These are phyloP conservation scores for Labeo calbasu DNA, from an alignment of 2,797 vertebrate genomes.

Conservation along the genomic window DNA sequence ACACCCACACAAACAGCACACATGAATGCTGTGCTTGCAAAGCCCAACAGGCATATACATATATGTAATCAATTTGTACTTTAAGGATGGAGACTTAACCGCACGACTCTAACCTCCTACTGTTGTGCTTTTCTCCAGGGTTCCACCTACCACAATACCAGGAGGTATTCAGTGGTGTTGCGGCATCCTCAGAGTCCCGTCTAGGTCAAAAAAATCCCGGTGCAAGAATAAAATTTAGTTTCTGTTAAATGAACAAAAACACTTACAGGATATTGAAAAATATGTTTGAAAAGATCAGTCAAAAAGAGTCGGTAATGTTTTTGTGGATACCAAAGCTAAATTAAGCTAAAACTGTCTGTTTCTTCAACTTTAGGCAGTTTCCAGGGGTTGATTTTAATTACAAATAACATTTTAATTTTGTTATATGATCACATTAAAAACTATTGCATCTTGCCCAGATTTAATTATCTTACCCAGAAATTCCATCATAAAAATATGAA, in stretches of 20 bases:
- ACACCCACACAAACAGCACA: conserved; percentile 46
- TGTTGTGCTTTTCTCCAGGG: conserved; percentile 42
- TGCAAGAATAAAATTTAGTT: not conserved
- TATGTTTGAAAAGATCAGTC: not conserved
- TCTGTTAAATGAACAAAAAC: not conserved
- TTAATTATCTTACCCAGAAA: not conserved
- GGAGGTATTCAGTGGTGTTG: not conserved
- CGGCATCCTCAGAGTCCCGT: not conserved
- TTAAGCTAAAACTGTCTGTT: not conserved
- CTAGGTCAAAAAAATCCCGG: conserved; percentile 2
- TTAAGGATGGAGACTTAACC: conserved; percentile 41
- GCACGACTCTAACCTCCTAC: conserved; percentile 29
- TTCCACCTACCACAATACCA: conserved; percentile 43
- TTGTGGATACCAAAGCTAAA: not conserved
- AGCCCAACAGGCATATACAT: conserved; percentile 51
- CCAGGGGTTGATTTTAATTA: not conserved
- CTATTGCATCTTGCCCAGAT: not conserved
- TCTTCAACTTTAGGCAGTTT: not conserved
- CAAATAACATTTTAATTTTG: not conserved
- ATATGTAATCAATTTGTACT: conserved; percentile 59
- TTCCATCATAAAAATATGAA: not conserved
- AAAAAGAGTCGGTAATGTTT: not conserved
- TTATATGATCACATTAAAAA: not conserved
- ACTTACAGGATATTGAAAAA: not conserved
- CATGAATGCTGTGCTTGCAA: conserved; percentile 36